Conservation (phyloP, 2,113 vertebrate species). For the Centropus bengalensis region DNA sequence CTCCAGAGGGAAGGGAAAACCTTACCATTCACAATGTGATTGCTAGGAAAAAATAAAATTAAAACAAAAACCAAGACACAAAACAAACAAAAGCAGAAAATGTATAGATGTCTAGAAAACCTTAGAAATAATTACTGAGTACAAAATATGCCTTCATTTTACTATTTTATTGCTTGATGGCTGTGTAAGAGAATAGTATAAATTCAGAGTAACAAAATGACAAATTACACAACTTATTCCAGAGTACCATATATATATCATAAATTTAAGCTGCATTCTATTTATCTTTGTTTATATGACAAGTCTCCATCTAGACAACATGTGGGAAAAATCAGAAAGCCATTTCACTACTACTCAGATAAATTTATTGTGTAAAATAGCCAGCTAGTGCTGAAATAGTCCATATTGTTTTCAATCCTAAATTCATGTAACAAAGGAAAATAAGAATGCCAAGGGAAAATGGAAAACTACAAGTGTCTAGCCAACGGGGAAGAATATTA, state of each 20-base stretch:
- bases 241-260: neutral
- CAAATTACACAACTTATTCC: neutral
- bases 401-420: neutral
- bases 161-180: neutral
- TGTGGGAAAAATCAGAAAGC: neutral
- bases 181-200: neutral
- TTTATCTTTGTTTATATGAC: neutral
- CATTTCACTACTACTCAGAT: neutral
- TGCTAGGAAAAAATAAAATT: neutral
- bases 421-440: neutral
- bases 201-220: neutral
- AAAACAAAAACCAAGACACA: neutral
- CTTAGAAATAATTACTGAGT: neutral
- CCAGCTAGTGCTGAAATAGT: neutral
- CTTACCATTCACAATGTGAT: neutral
- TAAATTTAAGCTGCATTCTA: neutral
- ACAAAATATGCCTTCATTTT: neutral
- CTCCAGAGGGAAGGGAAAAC: accelerated
- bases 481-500: neutral
- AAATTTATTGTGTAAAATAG: neutral
- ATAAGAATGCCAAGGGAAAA: neutral
- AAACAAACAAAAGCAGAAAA: neutral
- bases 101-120: neutral
- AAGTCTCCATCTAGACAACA: neutral
- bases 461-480: neutral